Conservation (phyloP, 2,797 vertebrate species). For the Phalanger gymnotis region DNA sequence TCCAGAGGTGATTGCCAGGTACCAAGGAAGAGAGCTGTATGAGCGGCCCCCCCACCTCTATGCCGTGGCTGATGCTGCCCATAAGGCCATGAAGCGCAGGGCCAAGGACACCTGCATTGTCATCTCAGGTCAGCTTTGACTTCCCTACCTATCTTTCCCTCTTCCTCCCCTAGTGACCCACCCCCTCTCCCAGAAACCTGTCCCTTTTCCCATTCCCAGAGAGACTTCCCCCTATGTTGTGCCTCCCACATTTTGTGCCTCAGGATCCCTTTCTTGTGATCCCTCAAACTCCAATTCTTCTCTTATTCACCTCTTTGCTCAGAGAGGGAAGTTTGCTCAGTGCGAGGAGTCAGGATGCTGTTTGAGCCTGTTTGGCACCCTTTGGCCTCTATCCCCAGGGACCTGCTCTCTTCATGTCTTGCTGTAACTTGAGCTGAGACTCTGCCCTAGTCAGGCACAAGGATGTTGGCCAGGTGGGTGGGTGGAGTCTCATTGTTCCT, state of each 20-base stretch:
- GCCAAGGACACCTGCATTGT: slow-evolving; percentile 97
- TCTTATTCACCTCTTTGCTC: background rate
- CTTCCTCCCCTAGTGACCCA: background rate
- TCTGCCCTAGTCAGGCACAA: no score
- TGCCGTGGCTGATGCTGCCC: slow-evolving; percentile 92
- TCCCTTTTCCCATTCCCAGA: background rate
- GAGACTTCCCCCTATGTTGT: background rate
- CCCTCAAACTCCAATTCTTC: background rate
- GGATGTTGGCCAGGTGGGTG: background rate
- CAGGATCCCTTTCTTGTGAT: background rate
- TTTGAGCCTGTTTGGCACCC: background rate
- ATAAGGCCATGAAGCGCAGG: slow-evolving; percentile 95
- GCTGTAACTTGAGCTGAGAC: background rate
- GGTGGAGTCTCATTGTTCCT: fast-evolving
- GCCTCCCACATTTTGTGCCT: no score
- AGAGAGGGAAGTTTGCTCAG: background rate
- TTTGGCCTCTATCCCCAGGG: background rate
- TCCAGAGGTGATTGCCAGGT: slow-evolving; percentile 86
- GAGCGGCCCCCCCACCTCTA: slow-evolving; percentile 95
- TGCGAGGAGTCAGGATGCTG: background rate
- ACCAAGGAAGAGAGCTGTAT: slow-evolving; percentile 93
- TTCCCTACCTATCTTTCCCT: fast-evolving
- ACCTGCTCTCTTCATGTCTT: background rate
- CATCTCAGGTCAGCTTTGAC: slow-evolving; percentile 89
- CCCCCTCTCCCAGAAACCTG: background rate